These are phyloP conservation scores for Cercopithecus mona DNA, from an alignment of 2,113 vertebrate genomes.

Conservation along the genomic window DNA sequence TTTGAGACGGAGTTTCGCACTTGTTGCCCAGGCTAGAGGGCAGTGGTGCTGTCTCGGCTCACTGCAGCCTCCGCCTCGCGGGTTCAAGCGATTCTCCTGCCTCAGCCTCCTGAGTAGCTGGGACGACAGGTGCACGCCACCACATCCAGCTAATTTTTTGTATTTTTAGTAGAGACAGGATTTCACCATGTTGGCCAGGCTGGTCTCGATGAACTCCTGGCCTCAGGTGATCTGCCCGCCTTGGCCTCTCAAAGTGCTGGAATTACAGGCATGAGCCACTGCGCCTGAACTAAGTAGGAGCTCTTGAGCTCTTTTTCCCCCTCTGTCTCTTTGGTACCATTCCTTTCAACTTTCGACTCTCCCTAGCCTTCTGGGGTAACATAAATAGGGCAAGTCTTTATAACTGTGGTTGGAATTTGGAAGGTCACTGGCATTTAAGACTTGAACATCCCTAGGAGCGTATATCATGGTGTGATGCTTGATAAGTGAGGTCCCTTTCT, in stretches of 20 bases:
- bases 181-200: too few relatives aligned
- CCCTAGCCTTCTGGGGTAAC: not conserved
- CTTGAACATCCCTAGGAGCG: not conserved
- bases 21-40: too few relatives aligned
- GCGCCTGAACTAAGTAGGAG: not conserved
- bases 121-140: too few relatives aligned
- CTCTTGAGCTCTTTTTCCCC: not conserved
- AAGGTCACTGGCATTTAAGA: slow-evolving; percentile 1
- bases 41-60: not conserved
- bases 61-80: not conserved
- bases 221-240: not conserved
- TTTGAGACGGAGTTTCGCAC: not conserved
- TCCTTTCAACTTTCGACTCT: not conserved
- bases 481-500: not conserved
- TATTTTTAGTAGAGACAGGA: too few relatives aligned
- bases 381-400: not conserved
- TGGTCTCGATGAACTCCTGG: not conserved
- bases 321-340: not conserved
- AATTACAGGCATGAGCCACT: not conserved
- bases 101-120: too few relatives aligned
- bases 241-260: not conserved
- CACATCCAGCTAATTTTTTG: too few relatives aligned
- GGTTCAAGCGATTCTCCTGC: too few relatives aligned
- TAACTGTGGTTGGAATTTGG: not conserved
- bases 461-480: not conserved